Base-by-base conservation (phyloP, 1,140 invertebrate species). In the Panonychus citri region DNA sequence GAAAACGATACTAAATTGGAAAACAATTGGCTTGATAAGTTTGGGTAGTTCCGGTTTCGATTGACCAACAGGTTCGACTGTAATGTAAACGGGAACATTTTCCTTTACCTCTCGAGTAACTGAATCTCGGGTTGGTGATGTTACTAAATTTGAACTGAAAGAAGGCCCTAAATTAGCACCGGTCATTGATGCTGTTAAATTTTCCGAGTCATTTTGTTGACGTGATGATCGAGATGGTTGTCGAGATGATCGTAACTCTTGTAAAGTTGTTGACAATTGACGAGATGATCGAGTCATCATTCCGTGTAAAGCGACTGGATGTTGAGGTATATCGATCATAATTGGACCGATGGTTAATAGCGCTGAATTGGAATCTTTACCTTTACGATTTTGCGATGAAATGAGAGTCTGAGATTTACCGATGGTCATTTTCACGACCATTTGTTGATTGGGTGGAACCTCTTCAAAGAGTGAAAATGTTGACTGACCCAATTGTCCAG, bases 271-370 rank as follows among this genome's bases (percentile, higher is more conserved):
- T 15, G 84, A 88, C 3, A 96, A 72, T 65, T 93, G 85, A 63
- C 88, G 84, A 55, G 85, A 88, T 43, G 87, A 85, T 62, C 90
- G 75, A 0, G 89, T 90, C 79, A 96, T 89, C 85, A 96, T 93
- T 51, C 87, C 87, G 68, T 96, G 91, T 54, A 96, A 71, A 28
- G 85, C 87, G 0, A 94, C 86, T 0, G 91, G 90, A 74, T 95
- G 90, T 66, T 95, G 89, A 2, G 91, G 91, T 65, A 96, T 90
- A 67, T 94, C 86, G 52, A 95, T 81, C 61, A 85, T 80, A 0
- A 95, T 82, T 34, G 82, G 79, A 0, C 89, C 89, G 49, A 95
- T 77, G 5, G 83, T 86, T 0, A 90, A 67, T 51, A 94, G 71
- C 12, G 82, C 85, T 27, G 83, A 86, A 65, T 90, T 90, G 74